These are phyloP conservation scores for Drosophila athabasca DNA, from an alignment of 1,140 invertebrate genomes.

Conservation along the genomic window DNA sequence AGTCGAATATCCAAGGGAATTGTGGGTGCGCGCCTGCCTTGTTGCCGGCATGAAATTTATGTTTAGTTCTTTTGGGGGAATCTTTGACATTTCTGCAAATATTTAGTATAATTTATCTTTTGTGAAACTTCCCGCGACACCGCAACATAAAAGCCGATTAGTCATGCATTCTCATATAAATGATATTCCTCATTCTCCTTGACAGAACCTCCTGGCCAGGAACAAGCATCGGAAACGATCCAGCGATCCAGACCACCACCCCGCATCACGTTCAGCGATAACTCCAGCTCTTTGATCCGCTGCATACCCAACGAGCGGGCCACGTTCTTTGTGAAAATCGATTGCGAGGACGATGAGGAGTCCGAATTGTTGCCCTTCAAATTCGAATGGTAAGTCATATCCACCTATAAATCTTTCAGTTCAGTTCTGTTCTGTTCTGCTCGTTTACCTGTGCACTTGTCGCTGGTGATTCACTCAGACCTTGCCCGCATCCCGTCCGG, in stretches of 20 bases:
- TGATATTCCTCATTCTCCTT: slow-evolving; percentile 6
- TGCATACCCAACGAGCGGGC: slow-evolving; percentile 81
- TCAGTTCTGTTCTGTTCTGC: slow-evolving; percentile 5
- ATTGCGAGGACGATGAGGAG: slow-evolving; percentile 76
- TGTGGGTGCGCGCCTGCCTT: background rate
- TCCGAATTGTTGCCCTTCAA: slow-evolving; percentile 75
- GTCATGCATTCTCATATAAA: slow-evolving; percentile 16
- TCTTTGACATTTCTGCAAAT: slow-evolving; percentile 46
- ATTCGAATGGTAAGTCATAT: slow-evolving; percentile 81
- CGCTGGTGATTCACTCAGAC: slow-evolving; percentile 57
- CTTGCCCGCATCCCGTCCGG: slow-evolving; percentile 18
- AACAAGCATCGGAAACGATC: background rate
- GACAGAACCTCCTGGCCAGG: slow-evolving; percentile 60
- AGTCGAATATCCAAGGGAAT: background rate
- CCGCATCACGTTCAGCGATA: slow-evolving; percentile 77
- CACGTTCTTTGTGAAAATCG: slow-evolving; percentile 82
- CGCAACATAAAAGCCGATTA: slow-evolving; percentile 40
- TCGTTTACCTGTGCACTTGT: slow-evolving; percentile 27
- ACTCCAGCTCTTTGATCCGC: slow-evolving; percentile 76
- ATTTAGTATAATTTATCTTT: slow-evolving; percentile 46
- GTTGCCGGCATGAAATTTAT: slow-evolving; percentile 35
- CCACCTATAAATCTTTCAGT: slow-evolving; percentile 11
- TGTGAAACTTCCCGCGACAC: slow-evolving; percentile 1
- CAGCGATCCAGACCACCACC: slow-evolving; percentile 30
- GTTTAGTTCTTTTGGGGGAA: slow-evolving; percentile 26